Conservation (phyloP, 1,140 invertebrate species). For the Drosophila elegans region DNA sequence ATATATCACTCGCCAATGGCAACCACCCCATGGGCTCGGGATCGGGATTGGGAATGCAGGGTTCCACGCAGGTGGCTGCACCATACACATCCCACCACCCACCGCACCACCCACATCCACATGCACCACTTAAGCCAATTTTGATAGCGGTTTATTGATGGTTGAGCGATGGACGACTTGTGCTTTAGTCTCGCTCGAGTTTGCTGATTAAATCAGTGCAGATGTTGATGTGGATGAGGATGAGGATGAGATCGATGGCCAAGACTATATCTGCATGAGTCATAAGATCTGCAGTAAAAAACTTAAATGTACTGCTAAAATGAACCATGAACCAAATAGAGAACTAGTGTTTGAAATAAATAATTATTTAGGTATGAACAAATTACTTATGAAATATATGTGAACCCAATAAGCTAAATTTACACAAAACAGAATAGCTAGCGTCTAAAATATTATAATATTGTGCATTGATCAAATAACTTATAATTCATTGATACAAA, state of each 20-base stretch:
- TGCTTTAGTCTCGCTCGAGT: slow-evolving; percentile 55
- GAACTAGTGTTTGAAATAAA: too few relatives aligned
- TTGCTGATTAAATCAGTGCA: slow-evolving; percentile 44
- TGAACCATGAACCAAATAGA: too few relatives aligned
- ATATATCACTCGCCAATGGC: slow-evolving; percentile 57
- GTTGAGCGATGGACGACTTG: slow-evolving; percentile 36
- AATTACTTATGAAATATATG: too few relatives aligned
- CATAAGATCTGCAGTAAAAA: background rate
- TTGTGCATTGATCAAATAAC: too few relatives aligned
- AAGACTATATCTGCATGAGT: background rate
- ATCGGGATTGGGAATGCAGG: background rate
- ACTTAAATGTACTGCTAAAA: too few relatives aligned
- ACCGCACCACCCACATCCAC: slow-evolving; percentile 2
- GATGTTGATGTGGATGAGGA: background rate
- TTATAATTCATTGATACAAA: too few relatives aligned
- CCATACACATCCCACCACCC: slow-evolving; percentile 4
- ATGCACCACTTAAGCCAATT: slow-evolving; percentile 69
- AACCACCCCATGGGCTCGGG: background rate
- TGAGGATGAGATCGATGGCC: slow-evolving; percentile 3
- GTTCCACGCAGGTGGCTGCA: slow-evolving; percentile 53
- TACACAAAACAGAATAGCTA: too few relatives aligned
- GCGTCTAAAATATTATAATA: too few relatives aligned
- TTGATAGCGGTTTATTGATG: slow-evolving; percentile 75
- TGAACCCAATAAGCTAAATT: too few relatives aligned
- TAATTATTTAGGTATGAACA: too few relatives aligned